Evolutionary conservation across 2,797 vertebrate genomes (phyloP), one percentile per base, ranked within the genome.

Genomic region (Halcyon smyrnensis): DNA sequence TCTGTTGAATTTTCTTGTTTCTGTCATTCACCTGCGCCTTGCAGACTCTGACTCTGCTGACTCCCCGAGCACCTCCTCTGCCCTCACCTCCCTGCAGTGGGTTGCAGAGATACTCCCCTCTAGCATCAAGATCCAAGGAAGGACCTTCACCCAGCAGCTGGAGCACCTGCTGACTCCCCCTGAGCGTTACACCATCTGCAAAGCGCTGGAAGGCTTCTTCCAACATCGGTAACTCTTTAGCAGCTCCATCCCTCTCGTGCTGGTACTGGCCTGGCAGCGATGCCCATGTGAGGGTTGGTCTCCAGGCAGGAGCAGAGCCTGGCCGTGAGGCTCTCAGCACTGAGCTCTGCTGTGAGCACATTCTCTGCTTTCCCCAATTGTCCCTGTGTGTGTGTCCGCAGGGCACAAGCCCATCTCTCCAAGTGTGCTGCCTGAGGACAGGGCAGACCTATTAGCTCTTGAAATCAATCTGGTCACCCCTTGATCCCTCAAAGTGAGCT

Each of bases 51-150:
- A 99, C 82, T 98, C 98, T 16, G 97, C 98, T 4, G 99, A 99
- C n/a, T 97, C 98, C 70, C 98, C 98, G 46, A 97, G 98, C 54
- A 97, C 96, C 9, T 99, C 99, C 53, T 99, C 99, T 0, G 98
- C 99, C 12, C 99, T 99, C 95, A 99, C 99, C 63, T 99, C 99
- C 60, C 98, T 99, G 95, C 99, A 99, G 98, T 99, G 99, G 99
- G 99, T 99, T 11, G 99, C 99, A 7, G 99, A 99, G 97, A 99
- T 99, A 64, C 98, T 99, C 71, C 99, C 99, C 1, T 99, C 99
- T 80, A 99, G 99, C 97, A 99, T 99, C 95, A 99, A 98, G 75
- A 99, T 99, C 24, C 99, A 99, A 45, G 99, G 99, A 7, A 98
- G 98, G 89, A 99, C 99, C 48, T 99, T 99, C 98, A 98, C 98